Base-by-base conservation (phyloP, 2,888 invertebrate genomes). In the Polydrusus cervinus region DNA sequence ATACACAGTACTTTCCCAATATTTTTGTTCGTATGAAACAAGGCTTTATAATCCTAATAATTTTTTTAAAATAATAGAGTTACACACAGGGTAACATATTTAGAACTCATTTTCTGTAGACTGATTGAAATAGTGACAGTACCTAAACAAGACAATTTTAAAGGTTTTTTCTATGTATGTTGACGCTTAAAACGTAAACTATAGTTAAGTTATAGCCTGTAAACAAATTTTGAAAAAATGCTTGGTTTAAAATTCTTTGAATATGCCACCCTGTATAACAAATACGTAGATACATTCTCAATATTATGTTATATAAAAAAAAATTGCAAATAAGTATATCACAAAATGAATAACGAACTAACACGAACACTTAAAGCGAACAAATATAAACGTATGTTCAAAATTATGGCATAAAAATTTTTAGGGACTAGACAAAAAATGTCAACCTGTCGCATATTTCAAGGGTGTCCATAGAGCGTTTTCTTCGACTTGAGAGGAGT, bases 251-350 rank as follows among this genome's bases (percentile, higher is more conserved):
- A 38, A 0, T 25, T 5, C 1, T 18, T 47, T 34, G 10, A 62
- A 49, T 55, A 49, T 7, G 20, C 38, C 10, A 45, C 67, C 60
- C 72, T 49, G 66, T 57, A 72, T 30, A 57, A 16, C 47, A 14
- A 47, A 40, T 72, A 57, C 57, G 30, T 72, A 57, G 47, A 70
- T 60, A 40, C 38, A 40, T 60, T 38, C 38, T 60, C 38, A 38
- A 60, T 11, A 38, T 34, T 34, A 60, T 38, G 14, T 25, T 45
- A 38, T 57, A 62, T 38, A 62, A 47, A 61, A 68, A 70, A 64
- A 75, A 65, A n/a, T n/a, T 71, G 75, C 67, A 71, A 67, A 40
- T 60, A 61, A 75, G 47, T 47, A 70, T 75, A 75, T 75, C 75
- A 75, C 75, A 75, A 75, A 75, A 75, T 67, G 14, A 49, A 67